phyloP scores from a whole-genome alignment of 1,140 invertebrate genomes.

The Drosophila auraria region DNA sequence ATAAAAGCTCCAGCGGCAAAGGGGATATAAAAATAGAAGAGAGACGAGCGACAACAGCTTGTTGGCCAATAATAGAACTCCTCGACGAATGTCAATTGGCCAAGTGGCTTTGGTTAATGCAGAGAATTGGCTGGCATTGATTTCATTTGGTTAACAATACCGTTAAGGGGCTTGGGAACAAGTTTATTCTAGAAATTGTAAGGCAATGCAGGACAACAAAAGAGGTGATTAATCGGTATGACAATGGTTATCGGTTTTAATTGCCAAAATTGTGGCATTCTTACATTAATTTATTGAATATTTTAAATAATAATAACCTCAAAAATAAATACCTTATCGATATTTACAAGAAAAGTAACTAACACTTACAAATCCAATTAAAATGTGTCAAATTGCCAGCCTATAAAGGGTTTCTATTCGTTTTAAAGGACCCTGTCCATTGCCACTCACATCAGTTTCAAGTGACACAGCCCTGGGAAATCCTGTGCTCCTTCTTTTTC shows the following conservation, averaged over 20 bases:
- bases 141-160: constrained; percentile 24
- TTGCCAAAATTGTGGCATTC: not conserved
- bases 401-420: too few species aligned
- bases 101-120: constrained; percentile 20
- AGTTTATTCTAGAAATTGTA: constrained; percentile 1
- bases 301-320: too few species aligned
- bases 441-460: constrained; percentile 5
- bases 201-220: not conserved
- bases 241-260: not conserved
- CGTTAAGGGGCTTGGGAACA: constrained; percentile 4
- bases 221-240: not conserved
- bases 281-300: too few species aligned
- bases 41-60: constrained; percentile 1
- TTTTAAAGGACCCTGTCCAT: not conserved
- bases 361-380: not conserved
- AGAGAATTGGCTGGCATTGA: constrained; percentile 15
- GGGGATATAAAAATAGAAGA: constrained; percentile 1
- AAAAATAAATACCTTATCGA: not conserved
- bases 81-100: not conserved
- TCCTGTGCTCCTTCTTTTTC: constrained; percentile 2
- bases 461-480: constrained; percentile 15
- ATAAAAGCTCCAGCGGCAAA: not conserved
- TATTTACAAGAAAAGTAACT: too few species aligned
- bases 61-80: constrained; percentile 8
- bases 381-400: not conserved